phyloP scores from a whole-genome alignment of 1,140 invertebrate species.

The Megathymus violae region DNA sequence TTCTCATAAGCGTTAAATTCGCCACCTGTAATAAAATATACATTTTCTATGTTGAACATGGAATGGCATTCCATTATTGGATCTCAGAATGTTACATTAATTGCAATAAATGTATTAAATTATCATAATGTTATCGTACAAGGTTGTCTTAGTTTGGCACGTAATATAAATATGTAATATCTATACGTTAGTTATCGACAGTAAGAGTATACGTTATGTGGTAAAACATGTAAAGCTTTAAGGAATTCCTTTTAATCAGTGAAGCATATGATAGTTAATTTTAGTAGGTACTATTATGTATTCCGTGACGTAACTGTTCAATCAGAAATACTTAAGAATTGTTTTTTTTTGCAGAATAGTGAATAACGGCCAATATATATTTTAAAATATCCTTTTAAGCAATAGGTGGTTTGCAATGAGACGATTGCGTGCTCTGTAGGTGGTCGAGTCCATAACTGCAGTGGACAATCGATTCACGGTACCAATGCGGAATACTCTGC shows the following conservation, averaged over 20 bases:
- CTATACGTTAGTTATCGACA: too few species aligned
- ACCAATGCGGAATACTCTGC: conserved; percentile 70
- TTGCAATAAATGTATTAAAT: neutral
- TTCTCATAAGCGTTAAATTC: conserved; percentile 59
- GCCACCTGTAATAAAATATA: conserved; percentile 63
- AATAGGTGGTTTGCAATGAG: conserved; percentile 55
- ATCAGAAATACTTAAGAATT: conserved; percentile 16
- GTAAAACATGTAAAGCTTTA: too few species aligned
- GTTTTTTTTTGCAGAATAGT: conserved; percentile 17
- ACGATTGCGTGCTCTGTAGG: conserved; percentile 64
- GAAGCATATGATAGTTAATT: too few species aligned
- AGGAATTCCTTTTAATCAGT: too few species aligned
- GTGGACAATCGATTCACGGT: conserved; percentile 74
- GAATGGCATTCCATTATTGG: conserved; percentile 55
- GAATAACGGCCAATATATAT: conserved; percentile 36
- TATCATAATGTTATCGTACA: too few species aligned
- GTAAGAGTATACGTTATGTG: too few species aligned
- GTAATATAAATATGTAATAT: too few species aligned
- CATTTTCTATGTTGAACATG: conserved; percentile 55
- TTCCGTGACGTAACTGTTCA: neutral
- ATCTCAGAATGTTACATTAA: conserved; percentile 19
- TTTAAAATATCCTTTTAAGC: conserved; percentile 54
- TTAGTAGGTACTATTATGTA: too few species aligned
- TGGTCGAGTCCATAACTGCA: conserved; percentile 71
- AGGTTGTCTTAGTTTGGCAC: too few species aligned